phyloP scores from a whole-genome alignment of 1,140 invertebrate genomes.

The Zaprionus gabonicus region DNA sequence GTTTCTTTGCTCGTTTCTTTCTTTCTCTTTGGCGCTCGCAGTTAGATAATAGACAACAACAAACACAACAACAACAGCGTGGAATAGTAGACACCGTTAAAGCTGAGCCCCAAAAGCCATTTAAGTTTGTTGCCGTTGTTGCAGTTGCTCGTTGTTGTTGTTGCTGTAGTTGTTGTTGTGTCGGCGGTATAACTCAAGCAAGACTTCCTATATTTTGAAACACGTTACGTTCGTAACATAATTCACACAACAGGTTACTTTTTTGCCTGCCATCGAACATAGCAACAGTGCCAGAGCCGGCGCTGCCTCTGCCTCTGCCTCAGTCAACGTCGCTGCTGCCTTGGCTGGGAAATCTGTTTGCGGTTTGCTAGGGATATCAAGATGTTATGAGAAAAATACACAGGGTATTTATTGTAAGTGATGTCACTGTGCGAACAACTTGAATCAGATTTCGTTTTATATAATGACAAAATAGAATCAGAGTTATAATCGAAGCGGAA shows the following conservation, averaged over 20 bases:
- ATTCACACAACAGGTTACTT: constrained; percentile 81
- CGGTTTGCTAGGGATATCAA: constrained; percentile 13
- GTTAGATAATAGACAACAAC: constrained; percentile 74
- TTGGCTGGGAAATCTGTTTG: constrained; percentile 23
- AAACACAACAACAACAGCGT: constrained; percentile 41
- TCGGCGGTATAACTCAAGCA: constrained; percentile 76
- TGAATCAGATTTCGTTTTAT: background rate
- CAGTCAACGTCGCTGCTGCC: background rate
- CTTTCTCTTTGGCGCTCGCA: constrained; percentile 64
- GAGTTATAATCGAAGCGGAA: background rate
- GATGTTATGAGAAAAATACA: constrained; percentile 9
- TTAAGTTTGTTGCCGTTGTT: constrained; percentile 22
- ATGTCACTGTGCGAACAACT: background rate
- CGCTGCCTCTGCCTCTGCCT: background rate
- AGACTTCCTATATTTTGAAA: constrained; percentile 85
- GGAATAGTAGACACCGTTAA: constrained; percentile 65
- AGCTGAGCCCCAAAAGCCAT: constrained; percentile 42
- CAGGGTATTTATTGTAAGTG: background rate
- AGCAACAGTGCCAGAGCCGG: constrained; percentile 14
- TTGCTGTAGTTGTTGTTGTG: constrained; percentile 40
- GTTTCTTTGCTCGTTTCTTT: constrained; percentile 59
- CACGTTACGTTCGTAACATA: constrained; percentile 84
- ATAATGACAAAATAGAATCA: background rate
- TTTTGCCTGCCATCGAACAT: constrained; percentile 5
- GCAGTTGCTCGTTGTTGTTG: constrained; percentile 8